phyloP scores from a whole-genome alignment of 2,888 invertebrate genomes.

The Scaptomyza reducta region DNA sequence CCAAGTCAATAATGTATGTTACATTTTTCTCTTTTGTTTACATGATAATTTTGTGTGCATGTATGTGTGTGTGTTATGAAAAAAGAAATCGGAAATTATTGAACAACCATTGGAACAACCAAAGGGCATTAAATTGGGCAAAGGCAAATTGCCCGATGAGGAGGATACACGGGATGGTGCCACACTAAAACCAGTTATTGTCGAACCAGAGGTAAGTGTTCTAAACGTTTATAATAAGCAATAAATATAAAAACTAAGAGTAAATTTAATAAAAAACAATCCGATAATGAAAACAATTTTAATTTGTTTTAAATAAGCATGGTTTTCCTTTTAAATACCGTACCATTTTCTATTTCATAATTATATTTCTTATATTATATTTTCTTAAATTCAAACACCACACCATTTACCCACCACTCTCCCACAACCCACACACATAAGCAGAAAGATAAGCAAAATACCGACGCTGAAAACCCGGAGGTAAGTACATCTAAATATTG shows the following conservation, averaged over 20 bases:
- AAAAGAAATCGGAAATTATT: constrained; percentile 75
- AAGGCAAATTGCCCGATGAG: constrained; percentile 82
- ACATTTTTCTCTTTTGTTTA: not conserved
- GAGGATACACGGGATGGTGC: constrained; percentile 74
- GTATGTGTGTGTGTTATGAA: constrained; percentile 16
- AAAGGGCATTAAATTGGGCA: constrained; percentile 80
- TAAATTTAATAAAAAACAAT: too few species aligned
- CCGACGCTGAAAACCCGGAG: constrained; percentile 28
- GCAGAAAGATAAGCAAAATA: constrained; percentile 42
- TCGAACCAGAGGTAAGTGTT: constrained; percentile 82
- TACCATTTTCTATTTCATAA: not conserved
- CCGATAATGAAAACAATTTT: too few species aligned
- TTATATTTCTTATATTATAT: constrained; percentile 3
- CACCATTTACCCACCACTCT: not conserved
- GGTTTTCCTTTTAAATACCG: not conserved
- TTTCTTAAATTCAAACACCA: not conserved
- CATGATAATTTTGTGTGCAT: not conserved
- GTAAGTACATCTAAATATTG: constrained; percentile 35
- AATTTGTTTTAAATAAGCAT: not conserved
- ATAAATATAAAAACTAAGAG: not conserved
- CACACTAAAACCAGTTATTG: constrained; percentile 82
- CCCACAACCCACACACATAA: constrained; percentile 1
- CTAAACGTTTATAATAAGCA: too few species aligned
- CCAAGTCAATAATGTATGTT: constrained; percentile 1
- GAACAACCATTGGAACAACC: constrained; percentile 64